phyloP scores from a whole-genome alignment of 2,113 vertebrate species.

The Cathartes aura region DNA sequence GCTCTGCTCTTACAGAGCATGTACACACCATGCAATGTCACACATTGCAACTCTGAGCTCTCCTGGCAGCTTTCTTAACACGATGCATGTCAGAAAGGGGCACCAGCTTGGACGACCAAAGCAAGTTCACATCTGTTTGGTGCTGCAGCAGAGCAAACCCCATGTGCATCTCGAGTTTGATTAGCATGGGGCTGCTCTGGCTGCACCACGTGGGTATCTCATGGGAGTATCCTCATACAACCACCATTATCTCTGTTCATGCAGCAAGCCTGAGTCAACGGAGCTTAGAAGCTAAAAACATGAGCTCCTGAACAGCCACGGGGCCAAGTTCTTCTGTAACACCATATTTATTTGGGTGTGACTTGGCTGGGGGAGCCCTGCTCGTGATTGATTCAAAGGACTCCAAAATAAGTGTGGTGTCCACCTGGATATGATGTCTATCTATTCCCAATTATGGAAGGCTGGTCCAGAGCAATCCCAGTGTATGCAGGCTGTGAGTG shows the following conservation, averaged over 20 bases:
- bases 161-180: rapidly evolving
- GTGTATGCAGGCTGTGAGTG: not conserved
- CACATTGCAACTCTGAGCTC: not conserved
- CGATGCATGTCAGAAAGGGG: not conserved
- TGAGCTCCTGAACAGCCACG: not conserved
- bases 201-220: rapidly evolving
- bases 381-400: not conserved
- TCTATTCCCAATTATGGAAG: not conserved
- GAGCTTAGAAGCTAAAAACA: not conserved
- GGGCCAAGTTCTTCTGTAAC: not conserved
- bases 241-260: not conserved
- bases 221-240: not conserved
- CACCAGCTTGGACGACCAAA: not conserved
- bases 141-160: not conserved
- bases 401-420: not conserved
- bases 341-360: not conserved
- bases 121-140: not conserved
- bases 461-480: not conserved
- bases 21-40: not conserved
- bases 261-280: not conserved
- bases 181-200: not conserved
- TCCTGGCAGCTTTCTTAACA: not conserved
- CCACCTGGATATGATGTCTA: not conserved
- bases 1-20: not conserved
- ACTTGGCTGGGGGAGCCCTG: not conserved